These are phyloP conservation scores for Pogonus chalceus DNA, from an alignment of 1,140 invertebrate species.

Conservation along the genomic window DNA sequence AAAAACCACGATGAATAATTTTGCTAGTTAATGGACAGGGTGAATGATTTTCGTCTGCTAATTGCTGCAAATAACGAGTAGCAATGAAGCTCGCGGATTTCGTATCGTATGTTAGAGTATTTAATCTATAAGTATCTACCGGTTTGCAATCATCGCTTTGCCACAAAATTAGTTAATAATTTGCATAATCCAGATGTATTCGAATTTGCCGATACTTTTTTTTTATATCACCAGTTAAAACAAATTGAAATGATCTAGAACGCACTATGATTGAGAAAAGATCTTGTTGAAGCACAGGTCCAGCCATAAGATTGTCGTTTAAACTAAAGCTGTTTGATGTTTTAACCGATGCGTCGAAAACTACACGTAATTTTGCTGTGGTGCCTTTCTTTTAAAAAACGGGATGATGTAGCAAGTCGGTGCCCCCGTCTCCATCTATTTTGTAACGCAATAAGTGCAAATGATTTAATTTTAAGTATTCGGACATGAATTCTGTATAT, in stretches of 20 bases:
- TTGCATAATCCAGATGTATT: no score
- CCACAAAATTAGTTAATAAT: no score
- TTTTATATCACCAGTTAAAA: constrained; percentile 30
- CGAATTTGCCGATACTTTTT: constrained; percentile 33
- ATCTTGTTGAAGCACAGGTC: constrained; percentile 35
- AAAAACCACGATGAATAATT: constrained; percentile 27
- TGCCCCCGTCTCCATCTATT: no score
- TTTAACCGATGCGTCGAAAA: no score
- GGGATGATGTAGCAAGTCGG: no score
- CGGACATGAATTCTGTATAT: constrained; percentile 2
- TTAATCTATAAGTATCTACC: constrained; percentile 20
- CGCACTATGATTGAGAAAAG: constrained; percentile 31
- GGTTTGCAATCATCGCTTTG: constrained; percentile 19
- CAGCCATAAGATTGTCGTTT: constrained; percentile 32
- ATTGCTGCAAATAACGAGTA: constrained; percentile 17
- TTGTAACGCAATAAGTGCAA: background rate
- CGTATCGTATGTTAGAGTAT: constrained; percentile 24
- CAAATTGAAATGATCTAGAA: no score
- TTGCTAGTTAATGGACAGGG: constrained; percentile 24
- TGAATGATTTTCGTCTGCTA: constrained; percentile 15
- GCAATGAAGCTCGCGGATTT: constrained; percentile 21
- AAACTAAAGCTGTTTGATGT: no score
- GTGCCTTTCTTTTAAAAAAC: no score
- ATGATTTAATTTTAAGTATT: constrained; percentile 6
- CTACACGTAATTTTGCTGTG: no score